Evolutionary conservation across 2,888 invertebrate species (phyloP).

Genomic region (Hydrotaea cyrtoneurina): DNA sequence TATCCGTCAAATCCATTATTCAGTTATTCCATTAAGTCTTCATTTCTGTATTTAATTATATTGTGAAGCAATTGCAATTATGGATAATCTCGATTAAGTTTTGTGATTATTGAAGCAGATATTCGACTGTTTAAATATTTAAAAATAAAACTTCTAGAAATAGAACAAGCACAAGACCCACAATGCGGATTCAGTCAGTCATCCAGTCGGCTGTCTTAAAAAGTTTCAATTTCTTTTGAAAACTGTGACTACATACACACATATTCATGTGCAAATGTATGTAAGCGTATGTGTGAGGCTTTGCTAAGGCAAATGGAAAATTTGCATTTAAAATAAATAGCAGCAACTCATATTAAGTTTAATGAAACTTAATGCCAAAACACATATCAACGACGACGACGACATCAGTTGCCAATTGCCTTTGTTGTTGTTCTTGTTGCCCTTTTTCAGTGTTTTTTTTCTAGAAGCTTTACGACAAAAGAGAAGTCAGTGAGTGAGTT

Average conservation of each 20-base stretch:
- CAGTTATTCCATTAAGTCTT: too few relatives aligned
- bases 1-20: too few relatives aligned
- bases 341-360: slow-evolving; percentile 47
- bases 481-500: neutral
- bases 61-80: too few relatives aligned
- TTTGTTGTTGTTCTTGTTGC: slow-evolving; percentile 17
- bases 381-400: slow-evolving; percentile 49
- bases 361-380: slow-evolving; percentile 66
- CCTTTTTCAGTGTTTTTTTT: slow-evolving; percentile 6
- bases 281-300: neutral
- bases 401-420: slow-evolving; percentile 20
- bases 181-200: neutral
- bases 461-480: neutral
- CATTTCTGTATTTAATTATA: too few relatives aligned
- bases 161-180: slow-evolving; percentile 1
- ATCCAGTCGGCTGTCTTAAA: neutral
- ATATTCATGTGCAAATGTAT: neutral
- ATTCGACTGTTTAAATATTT: too few relatives aligned
- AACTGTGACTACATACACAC: neutral
- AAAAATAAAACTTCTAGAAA: neutral
- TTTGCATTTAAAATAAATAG: slow-evolving; percentile 48
- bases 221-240: slow-evolving; percentile 30
- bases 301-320: slow-evolving; percentile 50
- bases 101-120: neutral
- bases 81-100: too few relatives aligned